Conservation (phyloP, 2,113 vertebrate species). For the Puffinus mauretanicus region DNA sequence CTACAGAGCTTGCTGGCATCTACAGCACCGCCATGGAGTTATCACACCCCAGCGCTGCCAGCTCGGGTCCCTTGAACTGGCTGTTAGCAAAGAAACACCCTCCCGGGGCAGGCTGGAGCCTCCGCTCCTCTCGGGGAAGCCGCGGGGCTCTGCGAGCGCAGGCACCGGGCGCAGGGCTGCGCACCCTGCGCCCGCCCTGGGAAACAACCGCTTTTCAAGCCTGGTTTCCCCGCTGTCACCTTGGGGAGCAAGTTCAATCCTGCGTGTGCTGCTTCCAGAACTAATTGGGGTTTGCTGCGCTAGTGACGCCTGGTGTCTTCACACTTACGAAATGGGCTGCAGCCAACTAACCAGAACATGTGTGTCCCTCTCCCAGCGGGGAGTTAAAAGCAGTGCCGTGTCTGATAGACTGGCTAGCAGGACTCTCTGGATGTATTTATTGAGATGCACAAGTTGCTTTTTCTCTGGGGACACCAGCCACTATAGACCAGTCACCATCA, state of each 20-base stretch:
- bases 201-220: neutral
- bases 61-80: neutral
- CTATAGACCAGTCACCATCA: neutral
- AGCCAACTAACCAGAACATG: neutral
- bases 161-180: neutral
- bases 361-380: neutral
- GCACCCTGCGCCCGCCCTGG: rapidly evolving
- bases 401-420: neutral
- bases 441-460: neutral
- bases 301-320: neutral
- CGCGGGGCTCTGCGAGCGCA: rapidly evolving
- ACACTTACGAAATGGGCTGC: neutral
- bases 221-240: neutral
- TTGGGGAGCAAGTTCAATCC: neutral
- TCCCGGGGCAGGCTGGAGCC: neutral
- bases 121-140: neutral
- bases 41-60: neutral
- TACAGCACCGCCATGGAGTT: neutral
- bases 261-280: neutral
- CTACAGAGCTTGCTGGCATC: neutral
- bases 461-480: neutral
- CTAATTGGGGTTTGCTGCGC: neutral
- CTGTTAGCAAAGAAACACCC: neutral
- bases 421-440: neutral
- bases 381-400: neutral